A percentile compares a stretch with the other conserved stretches of the same genome.
Evolutionary conservation across 2,888 invertebrate species (phyloP).

Genomic region (Trimorus sp.): DNA sequence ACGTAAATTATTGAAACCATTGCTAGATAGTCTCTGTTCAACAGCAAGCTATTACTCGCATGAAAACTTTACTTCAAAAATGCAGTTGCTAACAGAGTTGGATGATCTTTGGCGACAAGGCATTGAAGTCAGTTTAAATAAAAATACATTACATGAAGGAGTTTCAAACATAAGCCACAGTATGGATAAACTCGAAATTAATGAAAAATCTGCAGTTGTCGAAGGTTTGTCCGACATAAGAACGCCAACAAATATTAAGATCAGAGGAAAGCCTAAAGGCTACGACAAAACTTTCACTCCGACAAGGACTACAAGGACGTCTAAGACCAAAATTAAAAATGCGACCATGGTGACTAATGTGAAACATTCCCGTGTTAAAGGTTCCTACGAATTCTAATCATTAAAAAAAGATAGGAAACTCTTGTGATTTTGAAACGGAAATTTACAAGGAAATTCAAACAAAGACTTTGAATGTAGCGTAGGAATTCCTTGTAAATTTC

Average conservation of each 20-base stretch:
- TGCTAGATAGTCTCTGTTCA: background rate
- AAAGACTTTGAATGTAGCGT: too few species aligned
- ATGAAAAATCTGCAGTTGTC: background rate
- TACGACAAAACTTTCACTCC: background rate
- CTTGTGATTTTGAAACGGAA: too few species aligned
- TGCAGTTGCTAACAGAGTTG: background rate
- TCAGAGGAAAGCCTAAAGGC: slow-evolving; percentile 1
- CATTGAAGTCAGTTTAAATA: background rate
- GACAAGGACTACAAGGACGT: too few species aligned
- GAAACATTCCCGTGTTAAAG: too few species aligned
- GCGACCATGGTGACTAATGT: too few species aligned
- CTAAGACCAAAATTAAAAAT: too few species aligned
- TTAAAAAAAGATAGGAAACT: too few species aligned
- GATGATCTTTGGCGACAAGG: background rate
- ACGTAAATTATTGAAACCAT: background rate
- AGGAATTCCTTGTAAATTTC: too few species aligned
- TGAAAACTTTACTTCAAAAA: background rate
- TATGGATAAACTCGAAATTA: too few species aligned
- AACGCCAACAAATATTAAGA: background rate
- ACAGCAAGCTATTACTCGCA: background rate
- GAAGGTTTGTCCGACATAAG: background rate
- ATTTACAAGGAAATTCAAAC: too few species aligned
- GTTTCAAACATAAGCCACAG: background rate
- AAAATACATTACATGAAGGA: background rate
- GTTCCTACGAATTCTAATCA: too few species aligned